Conservation (phyloP, 2,888 invertebrate species). For the Aporophyla nigra region DNA sequence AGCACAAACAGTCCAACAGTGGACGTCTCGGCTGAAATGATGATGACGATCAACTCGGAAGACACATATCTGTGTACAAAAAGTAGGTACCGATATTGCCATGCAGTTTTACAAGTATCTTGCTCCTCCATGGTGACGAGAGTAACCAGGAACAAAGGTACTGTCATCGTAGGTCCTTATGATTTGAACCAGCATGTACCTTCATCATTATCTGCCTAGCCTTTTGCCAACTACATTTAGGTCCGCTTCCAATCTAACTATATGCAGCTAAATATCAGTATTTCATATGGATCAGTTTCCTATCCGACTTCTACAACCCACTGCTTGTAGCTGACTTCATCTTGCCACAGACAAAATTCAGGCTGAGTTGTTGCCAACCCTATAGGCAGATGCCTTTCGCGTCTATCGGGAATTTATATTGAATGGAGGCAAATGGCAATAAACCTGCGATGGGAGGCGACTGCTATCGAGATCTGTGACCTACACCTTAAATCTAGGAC, state of each 20-base stretch:
- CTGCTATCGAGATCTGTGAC: slow-evolving; percentile 60
- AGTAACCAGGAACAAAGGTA: not conserved
- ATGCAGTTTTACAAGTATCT: not conserved
- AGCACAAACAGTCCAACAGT: too few species aligned
- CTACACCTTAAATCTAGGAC: slow-evolving; percentile 63
- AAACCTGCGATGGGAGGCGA: slow-evolving; percentile 66
- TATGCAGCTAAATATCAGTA: not conserved
- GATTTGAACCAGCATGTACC: not conserved
- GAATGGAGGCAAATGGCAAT: slow-evolving; percentile 68
- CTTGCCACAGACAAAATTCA: not conserved
- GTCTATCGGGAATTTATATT: slow-evolving; percentile 75
- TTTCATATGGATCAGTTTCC: not conserved
- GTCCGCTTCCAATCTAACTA: not conserved
- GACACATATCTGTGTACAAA: too few species aligned
- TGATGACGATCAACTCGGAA: too few species aligned
- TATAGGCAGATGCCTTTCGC: slow-evolving; percentile 67
- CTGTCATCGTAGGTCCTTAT: not conserved
- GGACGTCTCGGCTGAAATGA: too few species aligned
- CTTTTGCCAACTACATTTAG: not conserved
- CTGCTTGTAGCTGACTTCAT: not conserved
- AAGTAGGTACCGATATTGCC: not conserved
- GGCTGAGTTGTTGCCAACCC: slow-evolving; percentile 46
- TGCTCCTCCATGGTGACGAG: not conserved
- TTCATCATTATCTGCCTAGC: not conserved
- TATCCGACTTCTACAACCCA: not conserved